Conservation (phyloP, 2,888 invertebrate species). For the Amblyjoppa fuscipennis region DNA sequence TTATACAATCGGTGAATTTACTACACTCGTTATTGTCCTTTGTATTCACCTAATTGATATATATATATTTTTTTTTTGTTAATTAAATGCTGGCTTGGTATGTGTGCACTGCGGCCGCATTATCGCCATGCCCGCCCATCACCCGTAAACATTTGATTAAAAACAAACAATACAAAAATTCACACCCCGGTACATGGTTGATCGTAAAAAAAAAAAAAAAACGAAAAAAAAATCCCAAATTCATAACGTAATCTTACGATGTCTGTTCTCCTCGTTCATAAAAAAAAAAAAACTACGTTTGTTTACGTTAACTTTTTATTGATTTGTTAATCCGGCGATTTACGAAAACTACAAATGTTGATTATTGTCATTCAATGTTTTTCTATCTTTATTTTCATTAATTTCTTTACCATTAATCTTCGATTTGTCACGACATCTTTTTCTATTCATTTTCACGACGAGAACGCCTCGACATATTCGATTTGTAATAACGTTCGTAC, state of each 20-base stretch:
- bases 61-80: slow-evolving; percentile 66
- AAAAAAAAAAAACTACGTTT: slow-evolving; percentile 8
- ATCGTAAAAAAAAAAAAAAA: slow-evolving; percentile 70
- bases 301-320: slow-evolving; percentile 13
- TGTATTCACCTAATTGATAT: slow-evolving; percentile 59
- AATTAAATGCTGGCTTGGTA: slow-evolving; percentile 81
- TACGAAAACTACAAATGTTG: slow-evolving; percentile 45
- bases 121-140: slow-evolving; percentile 79
- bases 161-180: slow-evolving; percentile 63
- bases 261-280: slow-evolving; percentile 23
- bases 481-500: slow-evolving; percentile 73
- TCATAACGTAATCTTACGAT: slow-evolving; percentile 30
- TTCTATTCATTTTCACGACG: slow-evolving; percentile 72
- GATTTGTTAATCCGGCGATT: slow-evolving; percentile 42
- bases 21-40: slow-evolving; percentile 58
- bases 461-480: slow-evolving; percentile 76
- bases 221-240: slow-evolving; percentile 56
- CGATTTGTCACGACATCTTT: slow-evolving; percentile 63
- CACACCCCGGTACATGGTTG: slow-evolving; percentile 80
- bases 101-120: slow-evolving; percentile 81
- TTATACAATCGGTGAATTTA: slow-evolving; percentile 54
- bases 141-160: slow-evolving; percentile 66
- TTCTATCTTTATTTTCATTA: slow-evolving; percentile 17
- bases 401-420: slow-evolving; percentile 34
- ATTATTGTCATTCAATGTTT: slow-evolving; percentile 38